Evolutionary conservation across 2,113 vertebrate species (phyloP), one percentile per base, ranked within the genome.

Genomic region (Chitala chitala): DNA sequence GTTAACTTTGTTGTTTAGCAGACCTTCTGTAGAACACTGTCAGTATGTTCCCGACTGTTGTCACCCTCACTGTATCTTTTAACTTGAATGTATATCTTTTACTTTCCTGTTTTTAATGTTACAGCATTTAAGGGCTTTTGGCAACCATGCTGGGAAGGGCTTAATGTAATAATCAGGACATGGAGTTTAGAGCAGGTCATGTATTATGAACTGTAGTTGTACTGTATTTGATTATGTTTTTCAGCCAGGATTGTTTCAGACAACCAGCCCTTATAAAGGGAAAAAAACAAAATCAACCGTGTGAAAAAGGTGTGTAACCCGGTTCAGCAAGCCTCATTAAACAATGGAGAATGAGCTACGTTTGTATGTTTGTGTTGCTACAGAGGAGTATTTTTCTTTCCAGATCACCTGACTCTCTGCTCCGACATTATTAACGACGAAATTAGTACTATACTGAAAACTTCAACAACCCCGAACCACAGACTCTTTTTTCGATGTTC

Each of bases 401-500:
- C 76, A 81, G 75, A 78, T 78, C 69, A 77, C 46, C 53, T 85
- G 58, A 73, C 70, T 56, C n/a, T 78, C 36, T 86, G 59, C 72
- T 79, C 75, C 75, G 87, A 83, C 66, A 58, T 82, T 4, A 69
- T 84, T 48, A 59, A 75, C 3, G 10, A 17, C 69, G 76, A 84
- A 63, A 84, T 80, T 50, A 66, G 55, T 22, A 40, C 42, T 1
- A 50, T 59, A n/a, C 38, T 44, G 38, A 36, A 77, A 54, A 72
- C 69, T 20, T 70, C 69, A 66, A 38, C 22, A 48, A 64, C 13
- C 48, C 2, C 56, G 73, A 31, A 72, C 48, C 20, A 4, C 65
- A 77, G 31, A 36, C 12, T 13, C 64, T 42, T 74, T 48, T 55
- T 54, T 48, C 80, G 87, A 1, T 90, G 88, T 76, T 79, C 78